Evolutionary conservation across 2,113 vertebrate genomes (phyloP).

Genomic region (Limnothrissa miodon): DNA sequence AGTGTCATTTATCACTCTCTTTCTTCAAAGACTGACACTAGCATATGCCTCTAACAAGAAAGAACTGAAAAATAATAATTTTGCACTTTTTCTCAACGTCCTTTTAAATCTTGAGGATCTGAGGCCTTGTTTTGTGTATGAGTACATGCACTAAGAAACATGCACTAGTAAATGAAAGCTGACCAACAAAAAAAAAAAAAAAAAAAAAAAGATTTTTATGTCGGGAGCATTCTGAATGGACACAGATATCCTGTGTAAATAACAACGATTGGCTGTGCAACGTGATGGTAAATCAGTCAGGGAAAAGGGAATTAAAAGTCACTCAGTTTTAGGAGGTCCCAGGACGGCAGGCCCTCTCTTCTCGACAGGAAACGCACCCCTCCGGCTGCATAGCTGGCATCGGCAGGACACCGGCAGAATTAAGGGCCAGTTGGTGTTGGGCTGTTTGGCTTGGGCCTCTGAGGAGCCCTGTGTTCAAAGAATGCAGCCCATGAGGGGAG

Average conservation of each 20-base stretch:
- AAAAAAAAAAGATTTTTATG: not conserved
- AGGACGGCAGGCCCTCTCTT: slow-evolving; percentile 78
- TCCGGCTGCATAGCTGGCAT: slow-evolving; percentile 79
- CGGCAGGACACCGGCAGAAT: slow-evolving; percentile 85
- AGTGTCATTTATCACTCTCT: not conserved
- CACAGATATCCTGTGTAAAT: slow-evolving; percentile 57
- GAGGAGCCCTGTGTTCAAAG: slow-evolving; percentile 87
- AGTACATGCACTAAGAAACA: too few species aligned
- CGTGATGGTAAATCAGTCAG: slow-evolving; percentile 69
- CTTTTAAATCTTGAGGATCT: not conserved
- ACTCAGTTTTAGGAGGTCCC: slow-evolving; percentile 83
- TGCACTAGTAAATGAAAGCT: not conserved
- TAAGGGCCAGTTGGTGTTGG: slow-evolving; percentile 98
- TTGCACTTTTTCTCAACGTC: not conserved
- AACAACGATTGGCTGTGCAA: slow-evolving; percentile 63
- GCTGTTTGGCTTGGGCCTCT: slow-evolving; percentile 90
- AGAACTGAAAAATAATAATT: not conserved
- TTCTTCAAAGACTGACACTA: not conserved
- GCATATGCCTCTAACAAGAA: not conserved
- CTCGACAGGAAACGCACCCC: slow-evolving; percentile 89
- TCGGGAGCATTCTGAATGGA: slow-evolving; percentile 34
- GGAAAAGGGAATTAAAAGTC: slow-evolving; percentile 84
- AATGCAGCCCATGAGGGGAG: slow-evolving; percentile 79
- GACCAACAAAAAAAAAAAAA: not conserved
- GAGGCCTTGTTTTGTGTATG: too few species aligned